Evolutionary conservation across 37 sponge, comb jelly and placozoan species (phyloP), one percentile per base, ranked within the genome.

Genomic region (Mnemiopsis leidyi): DNA sequence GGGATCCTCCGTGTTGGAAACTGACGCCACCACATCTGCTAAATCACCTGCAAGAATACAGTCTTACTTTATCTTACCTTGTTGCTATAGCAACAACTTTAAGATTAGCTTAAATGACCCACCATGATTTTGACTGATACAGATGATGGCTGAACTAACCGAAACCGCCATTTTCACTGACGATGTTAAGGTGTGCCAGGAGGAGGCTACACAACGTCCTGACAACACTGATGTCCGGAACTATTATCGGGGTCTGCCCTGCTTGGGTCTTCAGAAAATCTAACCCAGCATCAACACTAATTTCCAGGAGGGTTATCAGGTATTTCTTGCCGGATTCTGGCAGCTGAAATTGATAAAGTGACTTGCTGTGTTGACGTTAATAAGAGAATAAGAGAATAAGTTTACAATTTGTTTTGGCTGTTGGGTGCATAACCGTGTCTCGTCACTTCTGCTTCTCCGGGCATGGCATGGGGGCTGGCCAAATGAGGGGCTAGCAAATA

Each of bases 201-300:
- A 95, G 23, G 2, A 95, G 92, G 9, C 68, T 39, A 68, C 95
- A 95, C 88, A 95, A 93, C 3, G 93, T 94, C 38, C 71, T 36
- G 3, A 95, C 92, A 20, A 92, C 85, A 82, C 95, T 93, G 0
- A 92, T 68, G 23, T 69, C 92, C 31, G 95, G 93, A 21, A 94
- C 85, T 33, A 39, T 18, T 68, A 92, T 75, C 0, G 76, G 39
- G 20, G 93, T 76, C 39, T 92, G 75, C 18, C 93, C 76, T 20
- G 85, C 5, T 25, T 95, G 92, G 29, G 61, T 38, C 48, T 92
- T 93, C 69, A 95, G 92, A 69, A 95, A 95, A 16, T 48, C 31
- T 23, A 94, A n/a, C n/a, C 95, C 95, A 34, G 68, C 69, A 39
- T 94, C 95, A 30, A 95, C 71, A 69, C 93, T 94, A 7, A 39